Base-by-base conservation (phyloP, 53 echinoderm and acorn worm species). In the Astropecten irregularis region DNA sequence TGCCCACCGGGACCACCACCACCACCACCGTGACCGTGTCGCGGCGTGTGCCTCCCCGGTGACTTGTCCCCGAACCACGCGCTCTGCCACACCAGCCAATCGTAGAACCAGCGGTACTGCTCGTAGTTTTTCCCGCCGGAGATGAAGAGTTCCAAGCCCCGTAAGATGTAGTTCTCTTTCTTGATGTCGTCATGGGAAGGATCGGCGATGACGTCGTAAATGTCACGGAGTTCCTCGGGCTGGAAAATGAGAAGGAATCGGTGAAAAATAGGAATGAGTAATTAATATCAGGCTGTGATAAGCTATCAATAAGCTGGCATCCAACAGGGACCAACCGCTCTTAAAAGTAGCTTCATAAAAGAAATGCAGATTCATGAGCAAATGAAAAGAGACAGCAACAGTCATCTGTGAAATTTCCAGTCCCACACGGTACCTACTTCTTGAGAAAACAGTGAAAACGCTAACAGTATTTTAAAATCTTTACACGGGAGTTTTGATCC, bases 121-220 rank as follows among this genome's bases (percentile, higher is more conserved):
- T 18, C 8, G 74, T 74, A 74, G 56, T 74, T 74, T 40, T 37
- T 74, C 18, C 26, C 9, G 5, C 20, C 14, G 10, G 57, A 40
- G 37, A 42, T 42, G n/a, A n/a, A n/a, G n/a, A 71, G 71, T 40
- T 74, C 74, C 9, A 74, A 57, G 38, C 23, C 4, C 14, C 14
- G 11, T 39, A 36, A 74, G 74, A 74, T 58, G 74, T 29, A n/a
- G 57, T 74, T 74, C 9, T 74, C 56, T 22, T 13, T 26, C 21
- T 53, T 54, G 74, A 74, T 58, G 22, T 74, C 74, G 26, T 74
- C 74, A 8, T 20, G 10, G 25, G 11, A 14, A 22, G 58, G 74
- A 29, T 57, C 58, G 56, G 57, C 33, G 38, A 74, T 74, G 26
- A 40, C 0, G 28, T 56, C 40, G 13, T 74, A 74, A 2, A 58